Evolutionary conservation across 2,888 invertebrate genomes (phyloP).

Genomic region (Polydrusus tereticollis): DNA sequence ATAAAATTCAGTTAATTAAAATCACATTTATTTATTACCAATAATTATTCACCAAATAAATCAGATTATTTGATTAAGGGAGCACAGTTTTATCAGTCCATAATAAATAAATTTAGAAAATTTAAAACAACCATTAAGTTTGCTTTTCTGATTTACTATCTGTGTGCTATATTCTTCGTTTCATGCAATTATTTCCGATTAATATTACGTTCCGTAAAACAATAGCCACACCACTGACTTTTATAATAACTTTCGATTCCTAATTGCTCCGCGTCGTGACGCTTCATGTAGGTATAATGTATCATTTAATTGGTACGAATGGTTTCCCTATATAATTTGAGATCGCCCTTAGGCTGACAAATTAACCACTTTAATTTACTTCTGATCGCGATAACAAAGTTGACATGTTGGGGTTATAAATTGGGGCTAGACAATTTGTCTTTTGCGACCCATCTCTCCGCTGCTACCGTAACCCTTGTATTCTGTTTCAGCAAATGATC

Average conservation of each 20-base stretch:
- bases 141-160: no score
- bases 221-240: slow-evolving; percentile 21
- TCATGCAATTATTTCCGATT: no score
- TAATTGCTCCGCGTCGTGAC: slow-evolving; percentile 15
- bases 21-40: no score
- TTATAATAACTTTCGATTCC: slow-evolving; percentile 26
- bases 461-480: slow-evolving; percentile 29
- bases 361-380: slow-evolving; percentile 62
- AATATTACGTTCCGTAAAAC: background rate
- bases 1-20: no score
- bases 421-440: slow-evolving; percentile 56
- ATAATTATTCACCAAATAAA: no score
- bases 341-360: slow-evolving; percentile 60
- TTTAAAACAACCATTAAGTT: no score
- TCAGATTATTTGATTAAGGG: no score
- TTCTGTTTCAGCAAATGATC: slow-evolving; percentile 44
- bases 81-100: no score
- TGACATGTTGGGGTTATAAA: slow-evolving; percentile 58
- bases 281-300: slow-evolving; percentile 50
- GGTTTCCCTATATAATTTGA: slow-evolving; percentile 54
- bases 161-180: no score
- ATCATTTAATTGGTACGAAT: slow-evolving; percentile 57
- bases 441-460: slow-evolving; percentile 46
- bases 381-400: slow-evolving; percentile 61
- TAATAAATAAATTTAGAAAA: no score